A percentile compares a stretch with the other conserved stretches of the same genome.
These are phyloP conservation scores for Machaerirhynchus nigripectus DNA, from an alignment of 2,113 vertebrate species.

Conservation along the genomic window DNA sequence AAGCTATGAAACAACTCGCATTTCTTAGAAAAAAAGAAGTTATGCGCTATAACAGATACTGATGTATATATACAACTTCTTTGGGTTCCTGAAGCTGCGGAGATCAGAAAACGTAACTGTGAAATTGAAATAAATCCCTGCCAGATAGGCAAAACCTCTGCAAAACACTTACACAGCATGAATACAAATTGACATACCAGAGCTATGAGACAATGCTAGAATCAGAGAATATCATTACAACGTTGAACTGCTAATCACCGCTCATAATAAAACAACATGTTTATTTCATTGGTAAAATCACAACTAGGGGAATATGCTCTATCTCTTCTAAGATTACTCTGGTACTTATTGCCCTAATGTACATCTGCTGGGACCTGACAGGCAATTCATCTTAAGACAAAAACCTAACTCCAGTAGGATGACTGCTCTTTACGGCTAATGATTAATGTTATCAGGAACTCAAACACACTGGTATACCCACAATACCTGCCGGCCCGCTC, in stretches of 20 bases:
- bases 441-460: neutral
- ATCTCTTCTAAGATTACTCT: neutral
- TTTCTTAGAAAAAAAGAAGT: neutral
- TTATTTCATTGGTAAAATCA: neutral
- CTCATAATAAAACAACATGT: neutral
- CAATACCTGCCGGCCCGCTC: neutral
- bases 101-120: conserved; percentile 25
- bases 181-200: conserved; percentile 68
- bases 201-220: conserved; percentile 68
- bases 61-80: neutral
- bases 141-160: conserved; percentile 38
- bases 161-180: conserved; percentile 55
- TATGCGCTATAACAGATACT: neutral
- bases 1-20: neutral
- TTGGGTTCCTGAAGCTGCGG: neutral
- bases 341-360: neutral
- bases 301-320: neutral
- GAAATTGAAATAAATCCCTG: conserved; percentile 69
- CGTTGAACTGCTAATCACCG: conserved; percentile 17
- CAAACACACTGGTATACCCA: neutral
- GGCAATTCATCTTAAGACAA: neutral
- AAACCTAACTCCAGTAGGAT: neutral
- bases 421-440: neutral
- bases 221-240: conserved; percentile 44
- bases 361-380: neutral